phyloP scores from a whole-genome alignment of 2,113 vertebrate species.

The Balaenoptera acutorostrata region DNA sequence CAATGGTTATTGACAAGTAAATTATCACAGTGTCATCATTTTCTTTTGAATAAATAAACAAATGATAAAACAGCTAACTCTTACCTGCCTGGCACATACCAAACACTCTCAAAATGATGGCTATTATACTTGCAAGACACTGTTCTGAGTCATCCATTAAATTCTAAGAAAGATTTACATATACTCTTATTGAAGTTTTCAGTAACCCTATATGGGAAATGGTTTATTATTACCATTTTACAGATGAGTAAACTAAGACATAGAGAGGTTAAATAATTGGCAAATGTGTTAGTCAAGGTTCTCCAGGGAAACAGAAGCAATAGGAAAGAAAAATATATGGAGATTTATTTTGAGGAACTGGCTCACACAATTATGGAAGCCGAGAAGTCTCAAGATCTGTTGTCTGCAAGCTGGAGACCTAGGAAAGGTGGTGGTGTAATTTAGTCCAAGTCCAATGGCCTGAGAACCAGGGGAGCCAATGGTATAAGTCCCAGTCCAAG shows the following conservation, averaged over 20 bases:
- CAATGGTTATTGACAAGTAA: constrained; percentile 9
- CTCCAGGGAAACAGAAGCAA: not conserved
- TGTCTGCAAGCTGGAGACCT: not conserved
- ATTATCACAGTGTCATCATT: not conserved
- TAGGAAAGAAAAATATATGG: not conserved
- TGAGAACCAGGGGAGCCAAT: not conserved
- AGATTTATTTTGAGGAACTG: not conserved
- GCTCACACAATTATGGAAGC: not conserved
- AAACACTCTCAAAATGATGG: not conserved
- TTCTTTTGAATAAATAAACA: constrained; percentile 31
- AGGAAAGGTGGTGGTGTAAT: not conserved
- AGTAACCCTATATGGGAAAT: not conserved
- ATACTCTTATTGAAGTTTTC: not conserved
- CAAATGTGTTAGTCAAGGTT: not conserved
- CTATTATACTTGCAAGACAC: not conserved
- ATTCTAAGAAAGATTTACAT: not conserved
- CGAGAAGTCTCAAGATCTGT: not conserved
- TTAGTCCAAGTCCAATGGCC: not conserved
- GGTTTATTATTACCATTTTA: not conserved
- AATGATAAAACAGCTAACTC: not conserved
- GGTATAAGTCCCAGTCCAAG: not conserved
- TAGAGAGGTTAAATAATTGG: not conserved
- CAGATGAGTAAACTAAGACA: not conserved
- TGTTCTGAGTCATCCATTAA: not conserved
- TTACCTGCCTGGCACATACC: not conserved